These are phyloP conservation scores for Spilarctia lutea DNA, from an alignment of 2,888 invertebrate species.

Conservation along the genomic window DNA sequence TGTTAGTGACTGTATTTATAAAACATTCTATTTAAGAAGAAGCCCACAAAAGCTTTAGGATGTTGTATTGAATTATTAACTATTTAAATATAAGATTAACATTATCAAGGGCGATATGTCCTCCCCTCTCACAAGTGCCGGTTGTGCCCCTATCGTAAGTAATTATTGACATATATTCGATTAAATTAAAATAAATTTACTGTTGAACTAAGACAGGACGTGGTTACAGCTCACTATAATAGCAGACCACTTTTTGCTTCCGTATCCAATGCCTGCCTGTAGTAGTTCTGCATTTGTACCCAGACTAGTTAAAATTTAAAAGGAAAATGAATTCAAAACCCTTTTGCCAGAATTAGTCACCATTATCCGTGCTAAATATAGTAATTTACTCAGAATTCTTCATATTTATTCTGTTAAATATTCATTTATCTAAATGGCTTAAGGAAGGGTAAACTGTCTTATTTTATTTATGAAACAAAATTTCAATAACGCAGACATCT, in stretches of 20 bases:
- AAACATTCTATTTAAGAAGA: not conserved
- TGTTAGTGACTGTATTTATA: not conserved
- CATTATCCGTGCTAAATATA: not conserved
- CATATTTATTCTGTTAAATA: not conserved
- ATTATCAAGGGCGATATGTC: too few relatives aligned
- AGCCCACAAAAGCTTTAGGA: not conserved
- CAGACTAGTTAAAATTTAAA: not conserved
- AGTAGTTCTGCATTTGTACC: not conserved
- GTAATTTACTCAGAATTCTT: not conserved
- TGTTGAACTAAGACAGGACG: not conserved
- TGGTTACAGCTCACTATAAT: not conserved
- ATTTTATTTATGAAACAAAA: not conserved
- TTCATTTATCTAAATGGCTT: not conserved
- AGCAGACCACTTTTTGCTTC: not conserved
- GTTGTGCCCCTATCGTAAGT: not conserved
- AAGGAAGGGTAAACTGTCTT: not conserved
- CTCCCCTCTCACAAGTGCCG: not conserved
- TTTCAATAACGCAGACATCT: not conserved
- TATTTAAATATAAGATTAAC: too few relatives aligned
- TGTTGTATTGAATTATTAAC: too few relatives aligned
- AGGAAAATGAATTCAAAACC: not conserved
- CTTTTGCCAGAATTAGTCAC: not conserved
- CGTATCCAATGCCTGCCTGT: not conserved
- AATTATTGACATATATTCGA: not conserved
- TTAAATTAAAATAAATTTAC: not conserved